phyloP scores from a whole-genome alignment of 2,888 invertebrate genomes.

The Cheilosia variabilis region DNA sequence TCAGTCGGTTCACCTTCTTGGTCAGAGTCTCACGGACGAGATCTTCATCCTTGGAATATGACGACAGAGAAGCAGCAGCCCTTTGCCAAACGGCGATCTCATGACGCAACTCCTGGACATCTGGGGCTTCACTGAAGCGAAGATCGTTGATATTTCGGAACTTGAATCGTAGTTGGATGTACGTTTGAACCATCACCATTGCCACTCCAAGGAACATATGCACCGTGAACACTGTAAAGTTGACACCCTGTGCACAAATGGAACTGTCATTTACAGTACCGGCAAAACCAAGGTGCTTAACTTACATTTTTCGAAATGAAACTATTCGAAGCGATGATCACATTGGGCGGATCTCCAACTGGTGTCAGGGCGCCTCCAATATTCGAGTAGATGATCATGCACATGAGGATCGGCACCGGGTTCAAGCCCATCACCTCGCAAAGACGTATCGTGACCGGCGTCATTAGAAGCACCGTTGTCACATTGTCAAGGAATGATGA shows the following conservation, averaged over 20 bases:
- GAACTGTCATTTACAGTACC: neutral
- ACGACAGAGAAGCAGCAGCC: slow-evolving; percentile 90
- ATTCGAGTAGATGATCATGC: slow-evolving; percentile 95
- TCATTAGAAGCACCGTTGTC: slow-evolving; percentile 90
- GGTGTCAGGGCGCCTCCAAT: slow-evolving; percentile 96
- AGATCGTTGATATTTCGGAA: slow-evolving; percentile 90
- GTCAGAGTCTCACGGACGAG: slow-evolving; percentile 90
- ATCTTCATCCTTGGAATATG: slow-evolving; percentile 94
- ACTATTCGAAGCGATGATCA: slow-evolving; percentile 83
- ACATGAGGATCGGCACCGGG: slow-evolving; percentile 94
- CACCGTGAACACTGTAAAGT: slow-evolving; percentile 91
- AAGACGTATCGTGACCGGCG: slow-evolving; percentile 91
- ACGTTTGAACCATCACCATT: slow-evolving; percentile 88
- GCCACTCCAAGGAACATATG: slow-evolving; percentile 93
- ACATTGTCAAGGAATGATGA: slow-evolving; percentile 92
- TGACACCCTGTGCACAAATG: slow-evolving; percentile 85
- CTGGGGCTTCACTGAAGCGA: slow-evolving; percentile 89
- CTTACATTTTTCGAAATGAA: slow-evolving; percentile 83
- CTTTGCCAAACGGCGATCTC: slow-evolving; percentile 94
- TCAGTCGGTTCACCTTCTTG: slow-evolving; percentile 89
- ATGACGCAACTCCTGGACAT: slow-evolving; percentile 89
- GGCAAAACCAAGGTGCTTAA: neutral
- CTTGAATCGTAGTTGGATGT: slow-evolving; percentile 89
- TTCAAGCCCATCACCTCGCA: slow-evolving; percentile 95
- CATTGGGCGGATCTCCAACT: slow-evolving; percentile 93